A percentile compares a stretch with the other conserved stretches of the same genome.
These are phyloP conservation scores for Hiodon tergisus DNA, from an alignment of 2,113 vertebrate genomes.

Conservation along the genomic window DNA sequence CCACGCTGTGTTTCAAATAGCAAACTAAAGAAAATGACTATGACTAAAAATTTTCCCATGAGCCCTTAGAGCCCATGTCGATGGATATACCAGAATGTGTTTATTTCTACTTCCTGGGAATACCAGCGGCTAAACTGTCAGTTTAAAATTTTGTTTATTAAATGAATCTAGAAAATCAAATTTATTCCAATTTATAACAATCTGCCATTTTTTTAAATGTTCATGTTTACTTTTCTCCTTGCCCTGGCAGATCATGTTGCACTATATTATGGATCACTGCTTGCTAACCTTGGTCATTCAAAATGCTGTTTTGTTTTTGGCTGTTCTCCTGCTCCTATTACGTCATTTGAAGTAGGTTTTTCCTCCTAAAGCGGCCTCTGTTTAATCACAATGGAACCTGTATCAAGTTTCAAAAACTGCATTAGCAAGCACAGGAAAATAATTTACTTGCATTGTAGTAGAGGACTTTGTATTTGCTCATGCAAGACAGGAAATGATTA, in stretches of 20 bases:
- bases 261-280: conserved; percentile 5
- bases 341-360: neutral
- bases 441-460: neutral
- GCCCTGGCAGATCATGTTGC: neutral
- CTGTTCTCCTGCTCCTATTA: neutral
- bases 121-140: neutral
- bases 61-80: neutral
- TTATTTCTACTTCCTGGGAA: conserved; percentile 6
- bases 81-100: conserved; percentile 13
- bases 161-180: no score
- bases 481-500: conserved; percentile 6
- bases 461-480: conserved; percentile 4
- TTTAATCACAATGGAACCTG: conserved; percentile 13
- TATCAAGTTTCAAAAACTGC: conserved; percentile 12
- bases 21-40: neutral
- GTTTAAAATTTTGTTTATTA: conserved; percentile 1
- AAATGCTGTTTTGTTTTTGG: conserved; percentile 6
- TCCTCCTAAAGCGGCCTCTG: neutral
- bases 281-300: neutral
- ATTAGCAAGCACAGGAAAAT: conserved; percentile 13
- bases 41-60: neutral
- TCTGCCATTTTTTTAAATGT: neutral
- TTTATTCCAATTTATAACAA: no score
- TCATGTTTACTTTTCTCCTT: neutral
- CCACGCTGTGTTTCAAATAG: neutral